A percentile compares a stretch with the other conserved stretches of the same genome.
Conservation (phyloP, 2,797 vertebrate genomes). For the Melopsittacus undulatus region DNA sequence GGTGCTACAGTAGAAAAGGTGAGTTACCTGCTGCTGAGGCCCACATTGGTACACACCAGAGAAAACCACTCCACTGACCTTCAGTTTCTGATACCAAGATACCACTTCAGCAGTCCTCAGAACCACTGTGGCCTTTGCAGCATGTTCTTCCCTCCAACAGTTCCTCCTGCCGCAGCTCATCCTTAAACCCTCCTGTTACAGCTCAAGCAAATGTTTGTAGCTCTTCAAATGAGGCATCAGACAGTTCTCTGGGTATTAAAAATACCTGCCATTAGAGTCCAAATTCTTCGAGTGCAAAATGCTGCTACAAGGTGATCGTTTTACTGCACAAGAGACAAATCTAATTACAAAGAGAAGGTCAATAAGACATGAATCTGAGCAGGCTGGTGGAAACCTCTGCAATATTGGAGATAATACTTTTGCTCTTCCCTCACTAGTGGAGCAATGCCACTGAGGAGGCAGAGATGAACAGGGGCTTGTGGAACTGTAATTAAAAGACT, state of each 20-base stretch:
- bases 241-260: background rate
- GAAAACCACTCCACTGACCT: background rate
- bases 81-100: background rate
- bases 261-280: background rate
- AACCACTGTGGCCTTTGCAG: background rate
- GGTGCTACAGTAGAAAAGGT: background rate
- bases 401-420: background rate
- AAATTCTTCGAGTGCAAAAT: background rate
- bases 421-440: background rate
- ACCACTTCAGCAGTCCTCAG: background rate
- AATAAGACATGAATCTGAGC: background rate
- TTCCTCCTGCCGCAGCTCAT: background rate
- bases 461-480: background rate
- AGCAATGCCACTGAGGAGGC: background rate
- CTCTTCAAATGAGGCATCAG: background rate
- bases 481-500: background rate
- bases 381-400: background rate
- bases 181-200: background rate
- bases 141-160: background rate
- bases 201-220: background rate
- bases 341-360: constrained; percentile 12
- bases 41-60: accelerated
- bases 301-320: background rate
- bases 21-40: background rate
- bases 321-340: background rate